These are phyloP conservation scores for Chauna torquata DNA, from an alignment of 2,113 vertebrate genomes.

Conservation along the genomic window DNA sequence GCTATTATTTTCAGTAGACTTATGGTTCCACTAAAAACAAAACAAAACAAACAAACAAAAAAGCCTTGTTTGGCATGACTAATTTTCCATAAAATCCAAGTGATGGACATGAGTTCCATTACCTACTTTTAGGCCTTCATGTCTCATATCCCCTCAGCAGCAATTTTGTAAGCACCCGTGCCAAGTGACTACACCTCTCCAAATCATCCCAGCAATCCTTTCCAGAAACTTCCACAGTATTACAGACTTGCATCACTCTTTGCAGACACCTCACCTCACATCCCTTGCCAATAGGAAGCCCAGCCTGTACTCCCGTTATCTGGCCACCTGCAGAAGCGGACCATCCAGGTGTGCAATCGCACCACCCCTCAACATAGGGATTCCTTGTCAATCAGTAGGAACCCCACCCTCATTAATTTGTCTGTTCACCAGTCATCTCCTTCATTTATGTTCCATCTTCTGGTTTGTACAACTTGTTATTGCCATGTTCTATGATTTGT, in stretches of 20 bases:
- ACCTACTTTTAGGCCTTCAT: neutral
- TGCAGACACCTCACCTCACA: neutral
- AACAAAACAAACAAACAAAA: neutral
- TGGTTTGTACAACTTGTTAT: neutral
- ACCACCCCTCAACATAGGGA: neutral
- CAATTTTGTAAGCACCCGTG: neutral
- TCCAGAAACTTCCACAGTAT: neutral
- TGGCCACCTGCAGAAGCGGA: neutral
- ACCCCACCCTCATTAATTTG: neutral
- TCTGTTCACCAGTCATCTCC: neutral
- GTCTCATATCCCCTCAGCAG: neutral
- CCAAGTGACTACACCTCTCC: neutral
- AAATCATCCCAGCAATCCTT: neutral
- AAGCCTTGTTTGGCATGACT: neutral
- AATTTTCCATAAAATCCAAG: neutral
- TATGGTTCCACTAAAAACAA: neutral
- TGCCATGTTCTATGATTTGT: neutral
- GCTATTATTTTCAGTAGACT: neutral
- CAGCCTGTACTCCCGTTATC: rapidly evolving
- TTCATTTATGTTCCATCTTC: neutral
- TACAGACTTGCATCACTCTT: rapidly evolving
- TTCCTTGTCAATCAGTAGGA: neutral
- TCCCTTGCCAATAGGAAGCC: too few species aligned
- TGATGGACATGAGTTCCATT: neutral
- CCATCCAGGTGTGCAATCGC: rapidly evolving